These are phyloP conservation scores for Piscicola geometra DNA, from an alignment of 2,888 invertebrate species.

Conservation along the genomic window DNA sequence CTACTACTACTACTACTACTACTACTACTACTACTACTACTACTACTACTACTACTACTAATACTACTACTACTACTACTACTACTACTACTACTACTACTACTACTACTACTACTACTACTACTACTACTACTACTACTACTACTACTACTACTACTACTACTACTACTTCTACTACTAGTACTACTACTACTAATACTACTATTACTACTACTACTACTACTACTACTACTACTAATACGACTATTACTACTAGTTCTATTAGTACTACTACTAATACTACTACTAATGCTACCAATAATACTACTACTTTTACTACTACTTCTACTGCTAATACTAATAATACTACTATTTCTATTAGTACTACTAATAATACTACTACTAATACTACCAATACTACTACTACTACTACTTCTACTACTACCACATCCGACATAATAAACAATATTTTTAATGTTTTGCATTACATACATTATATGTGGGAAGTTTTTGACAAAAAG, in stretches of 20 bases:
- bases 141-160: background rate
- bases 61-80: background rate
- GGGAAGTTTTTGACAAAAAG: too few relatives aligned
- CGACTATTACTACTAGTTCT: background rate
- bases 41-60: conserved; percentile 1
- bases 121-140: background rate
- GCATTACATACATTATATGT: too few relatives aligned
- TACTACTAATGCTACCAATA: background rate
- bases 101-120: conserved; percentile 1
- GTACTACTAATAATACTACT: too few relatives aligned
- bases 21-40: background rate
- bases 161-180: background rate
- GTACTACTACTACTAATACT: background rate
- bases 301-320: conserved; percentile 12
- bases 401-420: too few relatives aligned
- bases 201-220: background rate
- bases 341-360: too few relatives aligned
- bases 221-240: conserved; percentile 5
- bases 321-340: background rate
- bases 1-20: background rate
- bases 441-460: too few relatives aligned
- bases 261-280: conserved; percentile 9
- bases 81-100: background rate
- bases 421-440: too few relatives aligned
- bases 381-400: too few relatives aligned